Conservation (phyloP, 2,888 invertebrate species). For the Heliothis peltigera region DNA sequence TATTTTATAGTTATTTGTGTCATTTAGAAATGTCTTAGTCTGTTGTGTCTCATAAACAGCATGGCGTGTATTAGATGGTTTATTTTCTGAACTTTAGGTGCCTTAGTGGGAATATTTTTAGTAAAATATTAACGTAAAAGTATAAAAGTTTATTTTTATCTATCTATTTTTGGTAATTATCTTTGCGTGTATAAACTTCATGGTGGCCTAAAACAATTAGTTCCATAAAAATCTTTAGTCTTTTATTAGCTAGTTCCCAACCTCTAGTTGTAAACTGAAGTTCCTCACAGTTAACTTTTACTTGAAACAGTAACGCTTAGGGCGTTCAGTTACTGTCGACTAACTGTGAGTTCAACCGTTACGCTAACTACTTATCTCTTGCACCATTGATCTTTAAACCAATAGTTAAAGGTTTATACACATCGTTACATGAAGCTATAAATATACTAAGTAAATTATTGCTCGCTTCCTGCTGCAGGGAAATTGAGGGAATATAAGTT, state of each 20-base stretch:
- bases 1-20: no score
- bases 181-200: no score
- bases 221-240: conserved; percentile 34
- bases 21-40: no score
- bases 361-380: conserved; percentile 53
- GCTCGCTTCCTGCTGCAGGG: conserved; percentile 20
- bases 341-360: conserved; percentile 40
- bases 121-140: no score
- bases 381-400: conserved; percentile 52
- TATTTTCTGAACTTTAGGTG: no score
- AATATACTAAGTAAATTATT: conserved; percentile 39
- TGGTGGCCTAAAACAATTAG: conserved; percentile 22
- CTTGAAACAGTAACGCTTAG: conserved; percentile 37
- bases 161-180: no score
- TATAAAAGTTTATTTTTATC: no score
- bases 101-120: no score
- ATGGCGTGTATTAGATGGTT: no score
- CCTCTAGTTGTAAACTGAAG: conserved; percentile 37
- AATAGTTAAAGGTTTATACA: conserved; percentile 36
- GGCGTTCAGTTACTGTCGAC: conserved; percentile 30
- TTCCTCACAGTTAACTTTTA: conserved; percentile 52
- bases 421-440: conserved; percentile 27
- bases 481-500: conserved; percentile 12
- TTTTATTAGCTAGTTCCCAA: conserved; percentile 38
- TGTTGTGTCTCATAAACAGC: no score